A percentile compares a stretch with the other conserved stretches of the same genome.
These are phyloP conservation scores for Drosophila virilis DNA, from an alignment of 1,140 invertebrate species.

Conservation along the genomic window DNA sequence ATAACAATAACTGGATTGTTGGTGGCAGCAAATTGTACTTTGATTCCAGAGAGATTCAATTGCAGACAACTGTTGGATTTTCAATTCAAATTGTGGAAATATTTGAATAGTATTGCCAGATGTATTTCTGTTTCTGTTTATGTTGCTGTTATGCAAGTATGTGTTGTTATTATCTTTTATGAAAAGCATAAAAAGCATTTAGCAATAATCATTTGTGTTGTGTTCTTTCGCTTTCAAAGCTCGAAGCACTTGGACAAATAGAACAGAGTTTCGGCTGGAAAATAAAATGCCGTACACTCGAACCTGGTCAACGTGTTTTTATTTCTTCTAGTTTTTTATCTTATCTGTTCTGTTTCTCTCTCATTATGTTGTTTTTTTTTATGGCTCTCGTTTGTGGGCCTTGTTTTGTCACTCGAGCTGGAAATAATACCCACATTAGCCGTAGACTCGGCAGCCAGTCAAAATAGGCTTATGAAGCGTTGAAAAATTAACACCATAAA, in stretches of 20 bases:
- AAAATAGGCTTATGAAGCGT: slow-evolving; percentile 48
- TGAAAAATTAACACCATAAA: slow-evolving; percentile 59
- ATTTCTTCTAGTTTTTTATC: slow-evolving; percentile 54
- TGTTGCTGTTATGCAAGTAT: slow-evolving; percentile 32
- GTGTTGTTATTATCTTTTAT: slow-evolving; percentile 9
- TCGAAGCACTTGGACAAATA: slow-evolving; percentile 71
- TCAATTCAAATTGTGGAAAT: slow-evolving; percentile 1
- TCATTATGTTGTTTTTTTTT: slow-evolving; percentile 52
- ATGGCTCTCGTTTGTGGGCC: slow-evolving; percentile 13
- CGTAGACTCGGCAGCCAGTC: slow-evolving; percentile 10
- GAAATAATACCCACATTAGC: slow-evolving; percentile 34
- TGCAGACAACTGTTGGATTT: slow-evolving; percentile 25
- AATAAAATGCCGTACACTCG: slow-evolving; percentile 5
- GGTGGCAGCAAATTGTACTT: slow-evolving; percentile 31
- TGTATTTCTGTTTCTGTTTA: slow-evolving; percentile 4
- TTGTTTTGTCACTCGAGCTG: slow-evolving; percentile 38
- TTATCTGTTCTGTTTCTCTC: slow-evolving; percentile 54
- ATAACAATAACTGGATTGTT: slow-evolving; percentile 38
- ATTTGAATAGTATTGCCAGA: slow-evolving; percentile 8
- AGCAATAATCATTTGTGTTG: slow-evolving; percentile 29
- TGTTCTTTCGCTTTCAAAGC: slow-evolving; percentile 36
- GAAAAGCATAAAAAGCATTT: slow-evolving; percentile 36
- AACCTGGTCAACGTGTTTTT: slow-evolving; percentile 45
- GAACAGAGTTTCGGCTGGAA: slow-evolving; percentile 53
- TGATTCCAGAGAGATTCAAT: slow-evolving; percentile 23